Percentiles rank a stretch among this genome's conserved stretches.
Evolutionary conservation across 2,797 vertebrate species (phyloP).

Genomic region (Danionella dracula): DNA sequence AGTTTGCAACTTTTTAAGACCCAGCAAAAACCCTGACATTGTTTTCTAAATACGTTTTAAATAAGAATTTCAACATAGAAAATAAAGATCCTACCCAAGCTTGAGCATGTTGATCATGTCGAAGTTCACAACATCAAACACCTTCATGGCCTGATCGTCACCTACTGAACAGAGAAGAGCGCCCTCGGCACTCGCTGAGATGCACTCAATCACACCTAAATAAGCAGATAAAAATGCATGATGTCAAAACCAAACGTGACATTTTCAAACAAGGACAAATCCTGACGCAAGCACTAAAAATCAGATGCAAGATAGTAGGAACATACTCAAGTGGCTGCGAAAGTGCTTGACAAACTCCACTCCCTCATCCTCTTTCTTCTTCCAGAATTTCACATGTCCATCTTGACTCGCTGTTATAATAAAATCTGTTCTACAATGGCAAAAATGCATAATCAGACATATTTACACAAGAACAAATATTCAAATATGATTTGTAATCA

Average conservation of each 20-base stretch:
- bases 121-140: constrained; percentile 97
- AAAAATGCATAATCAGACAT: neutral
- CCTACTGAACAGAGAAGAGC: constrained; percentile 90
- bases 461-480: too few species aligned
- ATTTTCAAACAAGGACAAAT: too few species aligned
- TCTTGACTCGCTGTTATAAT: constrained; percentile 95
- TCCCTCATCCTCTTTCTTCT: constrained; percentile 90
- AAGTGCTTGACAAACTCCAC: constrained; percentile 99
- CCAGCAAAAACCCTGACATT: too few species aligned
- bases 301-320: neutral
- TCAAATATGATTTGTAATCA: too few species aligned
- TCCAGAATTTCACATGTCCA: constrained; percentile 98
- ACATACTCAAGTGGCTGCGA: constrained; percentile 85
- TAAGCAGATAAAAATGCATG: neutral
- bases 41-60: too few species aligned
- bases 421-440: constrained; percentile 83
- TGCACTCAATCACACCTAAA: constrained; percentile 87
- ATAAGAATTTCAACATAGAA: neutral
- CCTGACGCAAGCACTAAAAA: too few species aligned
- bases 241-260: too few species aligned
- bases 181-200: constrained; percentile 87
- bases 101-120: constrained; percentile 99
- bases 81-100: constrained; percentile 78
- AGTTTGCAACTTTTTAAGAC: too few species aligned
- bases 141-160: constrained; percentile 98